Base-by-base conservation (phyloP, 2,888 invertebrate genomes). In the Arctia plantaginis region DNA sequence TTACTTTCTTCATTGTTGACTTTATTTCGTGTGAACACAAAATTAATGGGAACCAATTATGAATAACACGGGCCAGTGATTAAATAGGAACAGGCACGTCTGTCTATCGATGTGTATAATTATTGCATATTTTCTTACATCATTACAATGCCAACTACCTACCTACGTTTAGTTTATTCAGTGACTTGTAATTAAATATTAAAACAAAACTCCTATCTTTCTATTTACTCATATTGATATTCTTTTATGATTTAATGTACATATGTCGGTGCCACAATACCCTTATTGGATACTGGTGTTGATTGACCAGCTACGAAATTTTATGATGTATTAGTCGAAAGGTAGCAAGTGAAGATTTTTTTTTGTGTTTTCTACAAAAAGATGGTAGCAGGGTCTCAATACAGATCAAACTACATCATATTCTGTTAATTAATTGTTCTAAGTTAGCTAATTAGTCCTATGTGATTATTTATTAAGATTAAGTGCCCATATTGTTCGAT, bases 111-210 rank as follows among this genome's bases (percentile, higher is more conserved):
- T 85, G 88, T 90, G 88, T 76, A 85, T 87, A 87, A 87, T 86
- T 85, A 84, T 86, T 91, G 88, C 89, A 89, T 85, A 86, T 84
- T 87, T 85, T 86, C 80, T 85, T 87, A 80, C 85, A 80, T 86
- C 80, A 85, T 85, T 87, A 76, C 72, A 81, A 81, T 82, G 78
- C 76, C 66, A 74, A 82, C 75, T 82, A 79, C 68, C 73, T 39
- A 20, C 39, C 67, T 75, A 77, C 72, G 76, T 79, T 77, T 78
- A 68, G 76, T 79, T 77, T 80, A 80, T 81, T 79, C 78, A 81
- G 71, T 76, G 77, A 77, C 80, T 75, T 75, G 66, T 79, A 77
- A 77, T 74, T 39, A 64, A 73, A 72, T 71, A 74, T 18, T 35
- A 10, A 35, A n/a, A 66, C 23, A 23, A 27, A 18, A 44, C 13